Evolutionary conservation across 2,888 invertebrate genomes (phyloP).

Genomic region (Mesorhabditis spiculigera): DNA sequence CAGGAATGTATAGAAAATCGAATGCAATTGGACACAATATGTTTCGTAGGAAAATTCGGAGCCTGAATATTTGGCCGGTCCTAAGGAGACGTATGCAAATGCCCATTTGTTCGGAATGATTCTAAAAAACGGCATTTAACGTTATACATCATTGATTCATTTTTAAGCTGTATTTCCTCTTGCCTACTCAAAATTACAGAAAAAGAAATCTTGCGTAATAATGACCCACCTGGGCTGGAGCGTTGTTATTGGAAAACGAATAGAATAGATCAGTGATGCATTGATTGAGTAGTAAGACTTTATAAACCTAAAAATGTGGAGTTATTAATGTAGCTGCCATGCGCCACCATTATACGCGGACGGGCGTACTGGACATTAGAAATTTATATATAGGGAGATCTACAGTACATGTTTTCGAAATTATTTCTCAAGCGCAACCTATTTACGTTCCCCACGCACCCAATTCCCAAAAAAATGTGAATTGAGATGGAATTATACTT

Average conservation of each 20-base stretch:
- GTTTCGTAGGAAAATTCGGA: slow-evolving; percentile 20
- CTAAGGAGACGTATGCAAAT: slow-evolving; percentile 41
- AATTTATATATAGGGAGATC: too few species aligned
- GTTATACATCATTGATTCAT: background rate
- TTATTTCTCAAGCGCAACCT: too few species aligned
- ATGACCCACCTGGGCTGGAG: slow-evolving; percentile 29
- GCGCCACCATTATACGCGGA: too few species aligned
- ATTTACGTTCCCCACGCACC: too few species aligned
- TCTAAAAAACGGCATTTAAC: slow-evolving; percentile 16
- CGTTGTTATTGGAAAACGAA: slow-evolving; percentile 22
- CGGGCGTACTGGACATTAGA: too few species aligned
- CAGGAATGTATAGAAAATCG: slow-evolving; percentile 40
- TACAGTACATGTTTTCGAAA: too few species aligned
- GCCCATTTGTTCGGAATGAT: slow-evolving; percentile 46
- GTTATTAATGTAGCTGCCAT: too few species aligned
- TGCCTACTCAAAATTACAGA: background rate
- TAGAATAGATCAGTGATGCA: slow-evolving; percentile 30
- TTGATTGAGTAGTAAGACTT: slow-evolving; percentile 31
- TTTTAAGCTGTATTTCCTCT: too few species aligned
- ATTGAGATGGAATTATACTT: too few species aligned
- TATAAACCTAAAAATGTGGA: slow-evolving; percentile 16
- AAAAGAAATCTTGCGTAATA: background rate
- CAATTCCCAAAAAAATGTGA: too few species aligned
- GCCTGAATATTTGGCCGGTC: slow-evolving; percentile 20
- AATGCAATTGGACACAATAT: slow-evolving; percentile 34